phyloP scores from a whole-genome alignment of 2,888 invertebrate species.

The Cacoxenus indagator region DNA sequence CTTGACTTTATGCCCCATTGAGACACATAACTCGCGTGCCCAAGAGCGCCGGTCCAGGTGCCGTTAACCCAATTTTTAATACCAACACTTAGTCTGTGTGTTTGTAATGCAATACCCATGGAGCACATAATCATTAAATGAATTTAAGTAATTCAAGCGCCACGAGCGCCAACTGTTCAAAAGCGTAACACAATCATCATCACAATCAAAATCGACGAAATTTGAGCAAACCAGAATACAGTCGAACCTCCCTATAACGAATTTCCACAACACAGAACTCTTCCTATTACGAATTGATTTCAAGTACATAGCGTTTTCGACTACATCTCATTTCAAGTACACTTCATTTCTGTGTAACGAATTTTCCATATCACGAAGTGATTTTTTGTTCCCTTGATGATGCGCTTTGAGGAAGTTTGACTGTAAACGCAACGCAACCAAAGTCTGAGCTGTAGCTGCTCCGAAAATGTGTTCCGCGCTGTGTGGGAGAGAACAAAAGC shows the following conservation, averaged over 20 bases:
- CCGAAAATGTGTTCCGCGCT: constrained; percentile 4
- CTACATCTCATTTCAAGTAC: too few species aligned
- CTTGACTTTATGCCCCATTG: constrained; percentile 38
- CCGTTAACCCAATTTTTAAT: constrained; percentile 43
- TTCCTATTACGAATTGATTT: too few species aligned
- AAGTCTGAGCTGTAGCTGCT: neutral
- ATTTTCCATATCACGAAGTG: too few species aligned
- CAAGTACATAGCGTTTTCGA: too few species aligned
- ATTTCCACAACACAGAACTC: too few species aligned
- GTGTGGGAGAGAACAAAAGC: constrained; percentile 43
- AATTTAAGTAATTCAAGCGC: constrained; percentile 48
- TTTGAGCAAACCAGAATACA: constrained; percentile 10
- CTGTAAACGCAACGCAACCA: neutral
- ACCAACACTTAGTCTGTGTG: constrained; percentile 31
- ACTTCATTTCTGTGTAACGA: too few species aligned
- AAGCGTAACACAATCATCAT: constrained; percentile 41
- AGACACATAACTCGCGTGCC: constrained; percentile 39
- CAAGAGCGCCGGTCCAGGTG: constrained; percentile 34
- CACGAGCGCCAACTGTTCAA: constrained; percentile 24
- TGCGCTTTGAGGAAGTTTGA: neutral
- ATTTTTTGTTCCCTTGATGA: too few species aligned
- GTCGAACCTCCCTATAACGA: too few species aligned
- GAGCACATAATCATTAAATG: neutral
- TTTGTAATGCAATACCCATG: neutral
- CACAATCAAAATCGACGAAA: neutral